Percentiles rank a stretch among this genome's conserved stretches.
These are phyloP conservation scores for Dasyurus viverrinus DNA, from an alignment of 2,113 vertebrate species.

Conservation along the genomic window DNA sequence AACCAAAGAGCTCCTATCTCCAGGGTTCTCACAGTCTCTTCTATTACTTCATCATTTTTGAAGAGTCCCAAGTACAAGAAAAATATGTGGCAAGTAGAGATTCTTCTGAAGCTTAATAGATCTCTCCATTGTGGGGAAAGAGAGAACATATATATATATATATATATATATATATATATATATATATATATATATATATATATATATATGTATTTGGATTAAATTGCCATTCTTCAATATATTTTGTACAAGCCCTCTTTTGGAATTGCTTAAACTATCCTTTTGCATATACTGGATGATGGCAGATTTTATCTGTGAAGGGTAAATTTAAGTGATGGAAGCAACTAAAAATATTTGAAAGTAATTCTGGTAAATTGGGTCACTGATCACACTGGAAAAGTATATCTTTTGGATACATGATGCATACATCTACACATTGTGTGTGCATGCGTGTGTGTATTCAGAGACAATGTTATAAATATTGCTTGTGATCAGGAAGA, in stretches of 20 bases:
- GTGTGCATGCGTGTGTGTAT: too few species aligned
- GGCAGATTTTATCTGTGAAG: constrained; percentile 7
- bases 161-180: too few species aligned
- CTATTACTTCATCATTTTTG: constrained; percentile 16
- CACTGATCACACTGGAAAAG: too few species aligned
- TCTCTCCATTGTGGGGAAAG: too few species aligned
- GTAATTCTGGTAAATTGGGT: background rate
- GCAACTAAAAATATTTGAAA: background rate
- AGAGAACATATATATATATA: too few species aligned
- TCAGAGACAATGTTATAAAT: background rate
- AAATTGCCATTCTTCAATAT: too few species aligned
- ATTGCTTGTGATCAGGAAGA: background rate
- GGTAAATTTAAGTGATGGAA: constrained; percentile 10
- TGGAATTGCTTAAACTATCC: background rate
- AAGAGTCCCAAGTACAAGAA: background rate
- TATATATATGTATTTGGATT: too few species aligned
- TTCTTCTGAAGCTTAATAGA: too few species aligned
- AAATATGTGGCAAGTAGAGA: background rate
- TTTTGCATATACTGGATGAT: constrained; percentile 4
- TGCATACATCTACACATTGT: too few species aligned
- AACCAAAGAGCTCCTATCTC: background rate
- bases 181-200: too few species aligned
- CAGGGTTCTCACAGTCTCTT: background rate
- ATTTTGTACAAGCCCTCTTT: too few species aligned
- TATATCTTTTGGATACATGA: too few species aligned